Evolutionary conservation across 2,888 invertebrate species (phyloP).

Genomic region (Seira musarum): DNA sequence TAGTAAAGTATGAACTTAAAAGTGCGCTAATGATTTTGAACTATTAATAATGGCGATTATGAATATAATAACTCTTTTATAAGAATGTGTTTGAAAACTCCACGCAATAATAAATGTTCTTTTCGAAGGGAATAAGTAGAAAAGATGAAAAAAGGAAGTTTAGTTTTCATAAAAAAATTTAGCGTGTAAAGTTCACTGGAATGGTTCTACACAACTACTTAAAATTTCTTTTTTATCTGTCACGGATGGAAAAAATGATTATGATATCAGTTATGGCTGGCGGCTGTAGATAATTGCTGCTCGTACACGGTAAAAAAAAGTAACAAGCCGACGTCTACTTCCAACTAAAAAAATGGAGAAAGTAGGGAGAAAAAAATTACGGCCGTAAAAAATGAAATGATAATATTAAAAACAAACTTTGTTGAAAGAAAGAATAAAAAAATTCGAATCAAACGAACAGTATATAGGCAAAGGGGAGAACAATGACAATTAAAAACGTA

Average conservation of each 20-base stretch:
- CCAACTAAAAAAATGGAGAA: not conserved
- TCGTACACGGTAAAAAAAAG: slow-evolving; percentile 23
- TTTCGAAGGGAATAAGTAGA: not conserved
- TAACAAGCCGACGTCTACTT: not conserved
- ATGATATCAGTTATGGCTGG: slow-evolving; percentile 56
- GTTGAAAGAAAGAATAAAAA: not conserved
- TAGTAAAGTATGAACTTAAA: too few species aligned
- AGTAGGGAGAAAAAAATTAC: slow-evolving; percentile 1
- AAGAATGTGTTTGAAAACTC: too few species aligned
- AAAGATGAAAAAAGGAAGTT: not conserved
- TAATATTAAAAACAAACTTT: not conserved
- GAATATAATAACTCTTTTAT: too few species aligned
- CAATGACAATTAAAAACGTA: slow-evolving; percentile 5
- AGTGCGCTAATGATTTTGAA: too few species aligned
- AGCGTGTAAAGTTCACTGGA: not conserved
- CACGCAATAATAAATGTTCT: too few species aligned
- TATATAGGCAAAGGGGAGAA: slow-evolving; percentile 1
- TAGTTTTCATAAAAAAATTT: not conserved
- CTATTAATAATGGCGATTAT: too few species aligned
- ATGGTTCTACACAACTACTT: slow-evolving; percentile 15
- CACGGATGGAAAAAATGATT: slow-evolving; percentile 51
- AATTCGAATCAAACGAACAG: not conserved
- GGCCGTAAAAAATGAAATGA: too few species aligned
- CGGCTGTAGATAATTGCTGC: slow-evolving; percentile 57
- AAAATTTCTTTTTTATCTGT: slow-evolving; percentile 34